phyloP scores from a whole-genome alignment of 1,140 invertebrate species.

The Scaptomyza pallida region DNA sequence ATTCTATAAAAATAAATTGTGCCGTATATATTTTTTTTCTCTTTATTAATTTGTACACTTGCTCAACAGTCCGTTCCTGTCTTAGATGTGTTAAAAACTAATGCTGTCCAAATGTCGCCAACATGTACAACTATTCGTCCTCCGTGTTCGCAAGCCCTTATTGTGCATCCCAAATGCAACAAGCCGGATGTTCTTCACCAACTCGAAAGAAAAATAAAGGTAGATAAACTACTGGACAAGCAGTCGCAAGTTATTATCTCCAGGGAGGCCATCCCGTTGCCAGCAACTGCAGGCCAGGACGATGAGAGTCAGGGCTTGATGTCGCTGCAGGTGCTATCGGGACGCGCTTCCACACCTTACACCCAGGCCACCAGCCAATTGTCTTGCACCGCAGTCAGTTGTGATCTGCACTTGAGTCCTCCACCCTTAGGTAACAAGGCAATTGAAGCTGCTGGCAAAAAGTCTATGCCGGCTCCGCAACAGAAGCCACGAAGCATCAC shows the following conservation, averaged over 20 bases:
- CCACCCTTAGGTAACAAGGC: constrained; percentile 1
- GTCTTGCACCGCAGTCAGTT: constrained; percentile 69
- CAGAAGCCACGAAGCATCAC: constrained; percentile 22
- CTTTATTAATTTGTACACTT: constrained; percentile 11
- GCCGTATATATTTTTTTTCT: constrained; percentile 3
- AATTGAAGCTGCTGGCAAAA: neutral
- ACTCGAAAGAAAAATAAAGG: constrained; percentile 52
- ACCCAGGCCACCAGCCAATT: constrained; percentile 59
- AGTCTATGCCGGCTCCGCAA: neutral
- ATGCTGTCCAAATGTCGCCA: constrained; percentile 28
- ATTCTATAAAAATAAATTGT: constrained; percentile 22
- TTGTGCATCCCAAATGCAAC: constrained; percentile 57
- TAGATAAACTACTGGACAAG: constrained; percentile 48
- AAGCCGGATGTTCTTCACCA: constrained; percentile 49
- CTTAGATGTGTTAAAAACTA: constrained; percentile 26
- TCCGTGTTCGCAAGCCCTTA: constrained; percentile 32
- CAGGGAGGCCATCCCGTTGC: constrained; percentile 65
- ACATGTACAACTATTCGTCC: constrained; percentile 15
- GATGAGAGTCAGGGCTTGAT: constrained; percentile 57
- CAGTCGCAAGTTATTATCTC: constrained; percentile 43
- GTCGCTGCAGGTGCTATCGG: constrained; percentile 68
- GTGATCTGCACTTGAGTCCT: constrained; percentile 69
- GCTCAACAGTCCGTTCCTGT: constrained; percentile 20
- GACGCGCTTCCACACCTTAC: constrained; percentile 74
- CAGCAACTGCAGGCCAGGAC: constrained; percentile 22